phyloP scores from a whole-genome alignment of 2,797 vertebrate genomes.

The Myotis vivesi region DNA sequence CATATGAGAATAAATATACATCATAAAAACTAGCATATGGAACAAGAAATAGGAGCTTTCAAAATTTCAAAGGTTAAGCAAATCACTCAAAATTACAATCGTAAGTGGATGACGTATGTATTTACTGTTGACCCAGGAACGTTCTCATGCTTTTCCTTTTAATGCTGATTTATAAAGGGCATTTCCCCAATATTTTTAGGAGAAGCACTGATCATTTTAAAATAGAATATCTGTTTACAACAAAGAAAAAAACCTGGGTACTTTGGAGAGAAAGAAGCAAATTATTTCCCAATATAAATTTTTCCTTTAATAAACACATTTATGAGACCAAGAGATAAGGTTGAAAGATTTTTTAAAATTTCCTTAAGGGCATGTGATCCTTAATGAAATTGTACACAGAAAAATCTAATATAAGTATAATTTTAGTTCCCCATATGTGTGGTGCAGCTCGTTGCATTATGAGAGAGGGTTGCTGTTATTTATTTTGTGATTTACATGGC shows the following conservation, averaged over 20 bases:
- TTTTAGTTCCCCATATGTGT: neutral
- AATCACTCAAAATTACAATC: slow-evolving; percentile 34
- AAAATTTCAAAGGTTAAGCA: slow-evolving; percentile 39
- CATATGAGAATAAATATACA: neutral
- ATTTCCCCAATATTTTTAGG: neutral
- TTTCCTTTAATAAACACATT: slow-evolving; percentile 47
- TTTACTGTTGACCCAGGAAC: slow-evolving; percentile 1
- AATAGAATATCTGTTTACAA: neutral
- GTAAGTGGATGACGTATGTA: neutral
- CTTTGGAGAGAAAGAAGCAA: neutral
- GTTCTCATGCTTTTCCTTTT: slow-evolving; percentile 23
- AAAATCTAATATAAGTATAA: slow-evolving; percentile 18
- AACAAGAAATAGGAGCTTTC: neutral
- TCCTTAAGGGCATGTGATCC: slow-evolving; percentile 21
- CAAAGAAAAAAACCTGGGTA: neutral
- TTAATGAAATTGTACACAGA: slow-evolving; percentile 29
- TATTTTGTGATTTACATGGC: slow-evolving; percentile 15
- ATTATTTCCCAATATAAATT: slow-evolving; percentile 50
- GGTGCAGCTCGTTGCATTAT: neutral
- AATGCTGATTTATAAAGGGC: slow-evolving; percentile 25
- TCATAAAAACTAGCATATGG: neutral
- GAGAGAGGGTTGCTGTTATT: neutral
- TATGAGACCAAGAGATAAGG: slow-evolving; percentile 41
- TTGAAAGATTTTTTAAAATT: neutral
- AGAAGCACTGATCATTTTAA: slow-evolving; percentile 24